Conservation (phyloP, 1,140 invertebrate species). For the Drusus annulatus region DNA sequence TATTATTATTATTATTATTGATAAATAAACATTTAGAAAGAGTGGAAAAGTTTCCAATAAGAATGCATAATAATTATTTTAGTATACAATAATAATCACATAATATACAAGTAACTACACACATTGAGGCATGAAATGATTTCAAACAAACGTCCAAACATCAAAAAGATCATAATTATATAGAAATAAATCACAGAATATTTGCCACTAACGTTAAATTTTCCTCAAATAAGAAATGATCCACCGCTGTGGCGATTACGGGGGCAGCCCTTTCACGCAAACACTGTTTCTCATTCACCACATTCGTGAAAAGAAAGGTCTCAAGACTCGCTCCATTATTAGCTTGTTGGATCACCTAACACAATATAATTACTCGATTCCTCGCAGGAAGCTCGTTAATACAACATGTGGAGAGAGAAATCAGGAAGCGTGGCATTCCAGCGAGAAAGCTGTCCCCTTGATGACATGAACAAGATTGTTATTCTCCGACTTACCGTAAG, state of each 20-base stretch:
- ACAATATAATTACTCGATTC: too few species aligned
- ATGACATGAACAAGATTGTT: conserved; percentile 9
- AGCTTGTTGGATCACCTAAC: too few species aligned
- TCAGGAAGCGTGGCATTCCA: too few species aligned
- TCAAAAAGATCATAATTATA: conserved; percentile 3
- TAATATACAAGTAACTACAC: conserved; percentile 13
- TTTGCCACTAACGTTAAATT: conserved; percentile 29
- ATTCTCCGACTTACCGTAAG: conserved; percentile 3
- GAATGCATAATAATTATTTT: conserved; percentile 10
- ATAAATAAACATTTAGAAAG: conserved; percentile 10
- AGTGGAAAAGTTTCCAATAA: not conserved
- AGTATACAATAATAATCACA: conserved; percentile 35
- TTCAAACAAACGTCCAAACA: conserved; percentile 4
- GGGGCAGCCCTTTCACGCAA: too few species aligned
- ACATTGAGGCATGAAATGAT: conserved; percentile 17
- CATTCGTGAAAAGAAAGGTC: too few species aligned
- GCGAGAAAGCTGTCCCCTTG: too few species aligned
- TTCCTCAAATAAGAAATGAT: conserved; percentile 3
- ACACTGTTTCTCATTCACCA: too few species aligned
- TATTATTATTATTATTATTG: too few species aligned
- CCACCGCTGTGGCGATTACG: not conserved
- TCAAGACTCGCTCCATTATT: too few species aligned
- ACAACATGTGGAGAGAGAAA: too few species aligned
- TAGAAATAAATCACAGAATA: conserved; percentile 42
- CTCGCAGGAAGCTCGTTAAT: too few species aligned